phyloP scores from a whole-genome alignment of 1,140 invertebrate genomes.

The Drosophila pseudoananassae region DNA sequence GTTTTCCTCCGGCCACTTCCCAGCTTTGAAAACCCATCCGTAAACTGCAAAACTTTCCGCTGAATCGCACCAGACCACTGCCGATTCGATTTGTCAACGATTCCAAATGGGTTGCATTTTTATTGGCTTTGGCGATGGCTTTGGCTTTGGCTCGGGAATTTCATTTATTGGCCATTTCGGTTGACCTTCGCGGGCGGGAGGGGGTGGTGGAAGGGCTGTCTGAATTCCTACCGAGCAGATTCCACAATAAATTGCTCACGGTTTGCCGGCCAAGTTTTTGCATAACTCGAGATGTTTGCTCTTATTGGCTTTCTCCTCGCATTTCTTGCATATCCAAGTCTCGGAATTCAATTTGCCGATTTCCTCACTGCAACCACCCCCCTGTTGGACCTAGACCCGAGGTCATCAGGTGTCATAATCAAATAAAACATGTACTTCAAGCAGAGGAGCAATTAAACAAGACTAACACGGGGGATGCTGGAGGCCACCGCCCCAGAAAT shows the following conservation, averaged over 20 bases:
- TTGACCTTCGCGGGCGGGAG: constrained; percentile 61
- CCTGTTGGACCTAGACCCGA: constrained; percentile 7
- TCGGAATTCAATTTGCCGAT: constrained; percentile 37
- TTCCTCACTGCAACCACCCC: constrained; percentile 4
- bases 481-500: constrained; percentile 30
- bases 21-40: constrained; percentile 48
- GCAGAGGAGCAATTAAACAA: constrained; percentile 24
- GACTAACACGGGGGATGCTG: neutral
- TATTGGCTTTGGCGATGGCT: constrained; percentile 58
- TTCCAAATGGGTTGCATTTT: constrained; percentile 76
- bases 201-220: neutral
- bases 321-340: constrained; percentile 37
- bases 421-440: constrained; percentile 41
- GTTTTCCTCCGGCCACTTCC: constrained; percentile 28
- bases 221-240: constrained; percentile 37
- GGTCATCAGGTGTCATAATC: constrained; percentile 58
- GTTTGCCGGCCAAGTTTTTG: constrained; percentile 50
- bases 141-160: constrained; percentile 60
- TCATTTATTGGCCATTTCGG: constrained; percentile 79
- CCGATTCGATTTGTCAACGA: constrained; percentile 76
- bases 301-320: constrained; percentile 63
- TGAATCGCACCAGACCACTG: constrained; percentile 20
- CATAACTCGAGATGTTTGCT: constrained; percentile 70
- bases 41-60: constrained; percentile 68
- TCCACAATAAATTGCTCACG: constrained; percentile 70